Evolutionary conservation across 1,140 invertebrate genomes (phyloP), one percentile per base, ranked within the genome.

Genomic region (Macrotrachela quadricornifera): DNA sequence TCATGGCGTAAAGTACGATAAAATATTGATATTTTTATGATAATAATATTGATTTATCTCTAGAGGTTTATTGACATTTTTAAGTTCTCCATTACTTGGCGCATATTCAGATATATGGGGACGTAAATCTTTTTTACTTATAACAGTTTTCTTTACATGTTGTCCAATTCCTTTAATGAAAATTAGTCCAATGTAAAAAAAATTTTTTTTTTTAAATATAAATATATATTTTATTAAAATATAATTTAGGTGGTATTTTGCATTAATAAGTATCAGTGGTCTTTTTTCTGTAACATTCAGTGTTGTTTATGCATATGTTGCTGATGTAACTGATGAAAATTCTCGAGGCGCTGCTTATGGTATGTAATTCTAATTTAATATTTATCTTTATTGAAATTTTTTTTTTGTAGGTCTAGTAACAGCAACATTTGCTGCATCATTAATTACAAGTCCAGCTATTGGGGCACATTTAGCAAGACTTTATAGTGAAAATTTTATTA

Each of bases 111-210:
- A 99, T 71, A 83, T 94, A 36, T 95, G 88, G 83, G 92, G 92
- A 43, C 76, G 91, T 59, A 99, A 97, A 72, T 83, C 92, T 65
- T 99, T 99, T 72, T 78, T 99, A 50, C 76, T 99, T 54, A 80
- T 97, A 58, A 97, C 94, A 49, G 92, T 97, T 59, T 91, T 95
- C 69, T 97, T 95, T 73, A 99, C 94, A 8, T 99, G 92, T 74
- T 82, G 85, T 57, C 94, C 94, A 41, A 97, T 97, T 65, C 92
- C 92, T 49, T 76, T 97, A 49, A 95, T 97, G 85, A 88, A 83
- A 64, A 83, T 97, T 63, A 95, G 94, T 73, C 88, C 90, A 48
- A 96, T 87, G 85, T 30, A 30, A 30, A 30, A n/a, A n/a, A n/a
- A n/a, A n/a, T n/a, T n/a, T n/a, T n/a, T n/a, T n/a, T n/a, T n/a